Base-by-base conservation (phyloP, 2,888 invertebrate genomes). In the Drosophila picticornis region DNA sequence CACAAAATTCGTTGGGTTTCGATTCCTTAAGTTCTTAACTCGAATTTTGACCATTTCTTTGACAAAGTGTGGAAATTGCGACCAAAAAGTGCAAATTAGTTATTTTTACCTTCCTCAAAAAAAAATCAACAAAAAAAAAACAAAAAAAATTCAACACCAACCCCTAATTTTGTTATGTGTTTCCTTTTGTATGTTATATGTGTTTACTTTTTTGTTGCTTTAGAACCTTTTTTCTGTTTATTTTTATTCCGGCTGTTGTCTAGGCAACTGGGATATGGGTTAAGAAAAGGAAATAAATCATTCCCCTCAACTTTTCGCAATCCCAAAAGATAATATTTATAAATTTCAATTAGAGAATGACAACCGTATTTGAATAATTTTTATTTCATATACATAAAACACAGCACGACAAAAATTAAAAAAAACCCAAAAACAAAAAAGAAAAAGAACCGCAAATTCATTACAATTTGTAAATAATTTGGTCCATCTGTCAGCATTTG, bases 71-170 rank as follows among this genome's bases (percentile, higher is more conserved):
- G 71, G 72, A 71, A 77, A 90, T 72, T 80, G 88, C 90, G 86
- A 77, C 61, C 80, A 88, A 88, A 85, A 81, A 90, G 91, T 87
- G 90, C 91, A 91, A 90, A 90, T 80, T 83, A 75, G 65, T 79
- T 73, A 63, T 58, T 51, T 63, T 58, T 46, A 55, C 38, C 56
- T n/a, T 11, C 2, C 38, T n/a, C 27, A 56, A n/a, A 1, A 38
- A 22, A 63, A 51, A 25, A 64, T n/a, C n/a, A n/a, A n/a, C 48
- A 55, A 70, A 9, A 38, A 71, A 53, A 58, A 46, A 51, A 40
- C 29, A 40, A 19, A 36, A 53, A 10, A 16, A 11, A 16, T 56
- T 10, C 6, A 22, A 22, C n/a, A 13, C 25, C 53, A 19, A 63
- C 29, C 22, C 59, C 48, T 46, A 52, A 76, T 46, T 75, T 72